A percentile compares a stretch with the other conserved stretches of the same genome.
Evolutionary conservation across 2,888 invertebrate species (phyloP).

Genomic region (Parnassius orleans): DNA sequence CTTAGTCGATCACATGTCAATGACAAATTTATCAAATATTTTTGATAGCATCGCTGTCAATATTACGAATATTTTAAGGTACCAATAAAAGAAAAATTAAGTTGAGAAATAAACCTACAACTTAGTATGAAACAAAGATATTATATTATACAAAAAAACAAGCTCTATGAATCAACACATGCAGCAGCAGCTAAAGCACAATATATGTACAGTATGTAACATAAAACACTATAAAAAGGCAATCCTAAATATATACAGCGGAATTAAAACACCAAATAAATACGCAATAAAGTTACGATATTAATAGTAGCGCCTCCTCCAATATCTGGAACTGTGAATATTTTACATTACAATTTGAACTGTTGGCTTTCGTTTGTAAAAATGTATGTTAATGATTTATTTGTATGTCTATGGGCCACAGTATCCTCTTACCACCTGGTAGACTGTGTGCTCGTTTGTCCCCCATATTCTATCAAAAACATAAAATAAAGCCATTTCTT

Average conservation of each 20-base stretch:
- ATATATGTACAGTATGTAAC: background rate
- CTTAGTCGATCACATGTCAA: background rate
- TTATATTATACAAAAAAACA: background rate
- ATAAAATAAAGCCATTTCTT: too few species aligned
- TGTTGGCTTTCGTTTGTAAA: too few species aligned
- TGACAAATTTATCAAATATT: conserved; percentile 5
- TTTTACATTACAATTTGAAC: conserved; percentile 4
- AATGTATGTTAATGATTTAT: too few species aligned
- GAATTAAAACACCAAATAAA: conserved; percentile 40
- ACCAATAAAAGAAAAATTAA: too few species aligned
- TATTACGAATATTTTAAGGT: too few species aligned
- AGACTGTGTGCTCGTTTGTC: too few species aligned
- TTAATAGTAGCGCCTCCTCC: conserved; percentile 69
- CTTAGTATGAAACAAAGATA: too few species aligned
- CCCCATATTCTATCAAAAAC: too few species aligned
- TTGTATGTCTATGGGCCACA: too few species aligned
- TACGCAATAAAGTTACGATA: conserved; percentile 52
- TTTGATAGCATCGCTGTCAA: background rate
- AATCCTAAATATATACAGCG: conserved; percentile 33
- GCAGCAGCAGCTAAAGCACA: conserved; percentile 30
- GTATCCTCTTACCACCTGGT: too few species aligned
- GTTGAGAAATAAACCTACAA: too few species aligned
- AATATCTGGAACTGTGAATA: conserved; percentile 62
- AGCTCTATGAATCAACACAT: conserved; percentile 33
- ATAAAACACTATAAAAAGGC: conserved; percentile 25